Conservation (phyloP, 2,888 invertebrate genomes). For the Lathronympha strigana region DNA sequence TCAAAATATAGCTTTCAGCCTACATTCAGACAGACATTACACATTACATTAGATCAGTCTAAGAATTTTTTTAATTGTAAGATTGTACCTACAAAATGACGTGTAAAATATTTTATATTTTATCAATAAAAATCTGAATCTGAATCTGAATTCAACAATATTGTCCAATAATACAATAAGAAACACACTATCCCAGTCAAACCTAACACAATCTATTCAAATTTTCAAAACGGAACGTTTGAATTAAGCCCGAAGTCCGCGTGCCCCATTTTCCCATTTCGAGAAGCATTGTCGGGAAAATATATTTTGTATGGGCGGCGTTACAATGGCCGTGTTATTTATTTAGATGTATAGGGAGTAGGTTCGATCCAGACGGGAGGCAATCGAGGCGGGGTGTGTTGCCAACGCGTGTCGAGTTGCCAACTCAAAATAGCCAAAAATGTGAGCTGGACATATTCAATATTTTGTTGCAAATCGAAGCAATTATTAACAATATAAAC, state of each 20-base stretch:
- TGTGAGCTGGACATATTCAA: too few species aligned
- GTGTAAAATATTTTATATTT: too few species aligned
- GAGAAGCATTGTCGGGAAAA: constrained; percentile 68
- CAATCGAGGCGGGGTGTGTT: constrained; percentile 62
- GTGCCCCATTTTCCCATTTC: constrained; percentile 69
- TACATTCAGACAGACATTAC: too few species aligned
- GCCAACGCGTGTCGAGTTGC: background rate
- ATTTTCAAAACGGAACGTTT: constrained; percentile 60
- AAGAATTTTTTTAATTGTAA: too few species aligned
- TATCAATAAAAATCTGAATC: too few species aligned
- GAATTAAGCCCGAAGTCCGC: constrained; percentile 62
- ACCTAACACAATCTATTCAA: constrained; percentile 52
- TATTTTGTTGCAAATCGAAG: too few species aligned
- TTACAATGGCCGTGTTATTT: constrained; percentile 79
- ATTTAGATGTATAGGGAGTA: constrained; percentile 74
- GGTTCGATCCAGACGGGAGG: constrained; percentile 72
- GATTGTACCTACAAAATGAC: too few species aligned
- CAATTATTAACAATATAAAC: too few species aligned
- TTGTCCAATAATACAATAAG: constrained; percentile 20
- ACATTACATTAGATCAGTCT: too few species aligned
- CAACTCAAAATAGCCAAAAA: background rate
- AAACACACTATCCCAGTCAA: constrained; percentile 42
- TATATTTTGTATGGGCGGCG: constrained; percentile 74
- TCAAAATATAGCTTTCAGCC: too few species aligned
- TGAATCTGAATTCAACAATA: too few species aligned